Conservation (phyloP, 1,140 invertebrate species). For the Ruditapes philippinarum region DNA sequence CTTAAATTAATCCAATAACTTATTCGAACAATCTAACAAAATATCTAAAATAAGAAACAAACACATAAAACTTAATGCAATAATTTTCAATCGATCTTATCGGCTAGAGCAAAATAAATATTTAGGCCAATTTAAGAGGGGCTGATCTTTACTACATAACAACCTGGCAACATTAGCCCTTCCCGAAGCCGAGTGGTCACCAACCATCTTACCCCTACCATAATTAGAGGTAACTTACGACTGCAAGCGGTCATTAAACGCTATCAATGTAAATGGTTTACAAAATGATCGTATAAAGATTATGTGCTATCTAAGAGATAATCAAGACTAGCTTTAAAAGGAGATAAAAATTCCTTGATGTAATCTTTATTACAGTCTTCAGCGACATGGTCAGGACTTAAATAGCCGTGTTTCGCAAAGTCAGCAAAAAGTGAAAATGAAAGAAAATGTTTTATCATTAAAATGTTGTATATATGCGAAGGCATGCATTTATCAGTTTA, state of each 20-base stretch:
- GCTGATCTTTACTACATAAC: not conserved
- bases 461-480: no score
- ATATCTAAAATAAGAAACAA: no score
- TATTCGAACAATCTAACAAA: no score
- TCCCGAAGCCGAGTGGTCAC: not conserved
- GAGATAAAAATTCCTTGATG: slow-evolving; percentile 51
- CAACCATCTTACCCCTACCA: not conserved
- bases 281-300: slow-evolving; percentile 48
- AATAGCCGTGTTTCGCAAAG: not conserved
- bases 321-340: slow-evolving; percentile 47
- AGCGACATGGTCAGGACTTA: slow-evolving; percentile 4
- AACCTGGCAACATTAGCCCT: not conserved
- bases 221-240: not conserved
- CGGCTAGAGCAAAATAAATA: no score
- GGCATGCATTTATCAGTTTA: no score
- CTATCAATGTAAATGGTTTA: slow-evolving; percentile 15
- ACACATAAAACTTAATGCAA: no score
- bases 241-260: not conserved
- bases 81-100: no score
- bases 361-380: slow-evolving; percentile 44
- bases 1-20: no score
- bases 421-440: slow-evolving; percentile 20
- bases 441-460: not conserved
- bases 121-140: no score
- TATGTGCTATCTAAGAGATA: slow-evolving; percentile 15